These are phyloP conservation scores for Drosophila limbata DNA, from an alignment of 2,888 invertebrate species.

Conservation along the genomic window DNA sequence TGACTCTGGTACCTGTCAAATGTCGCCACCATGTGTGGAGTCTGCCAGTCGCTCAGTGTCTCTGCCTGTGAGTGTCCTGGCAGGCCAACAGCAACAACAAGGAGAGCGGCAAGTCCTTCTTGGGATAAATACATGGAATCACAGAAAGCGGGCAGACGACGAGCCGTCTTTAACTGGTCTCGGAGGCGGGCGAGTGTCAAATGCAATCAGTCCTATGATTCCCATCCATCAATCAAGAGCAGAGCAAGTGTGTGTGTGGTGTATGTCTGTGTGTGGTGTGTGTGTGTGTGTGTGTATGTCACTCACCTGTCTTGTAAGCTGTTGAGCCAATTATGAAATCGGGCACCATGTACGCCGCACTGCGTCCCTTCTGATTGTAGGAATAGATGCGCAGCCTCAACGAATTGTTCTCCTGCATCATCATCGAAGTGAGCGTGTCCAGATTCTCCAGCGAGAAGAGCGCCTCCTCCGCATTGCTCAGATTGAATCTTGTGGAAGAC, in stretches of 20 bases:
- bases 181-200: constrained; percentile 45
- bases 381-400: constrained; percentile 92
- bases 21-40: constrained; percentile 49
- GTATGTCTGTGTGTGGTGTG: constrained; percentile 4
- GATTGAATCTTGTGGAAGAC: constrained; percentile 81
- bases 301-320: constrained; percentile 89
- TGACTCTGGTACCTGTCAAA: constrained; percentile 68
- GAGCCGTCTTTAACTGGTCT: constrained; percentile 24
- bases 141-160: constrained; percentile 29
- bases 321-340: constrained; percentile 91
- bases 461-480: constrained; percentile 85
- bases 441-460: constrained; percentile 86
- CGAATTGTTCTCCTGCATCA: constrained; percentile 92
- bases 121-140: constrained; percentile 57
- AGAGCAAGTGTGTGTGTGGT: constrained; percentile 27
- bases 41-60: not conserved
- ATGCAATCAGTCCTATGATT: constrained; percentile 56
- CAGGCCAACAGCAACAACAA: constrained; percentile 11
- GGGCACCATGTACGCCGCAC: constrained; percentile 89
- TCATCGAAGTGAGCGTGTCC: constrained; percentile 91
- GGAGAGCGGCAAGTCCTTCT: constrained; percentile 20
- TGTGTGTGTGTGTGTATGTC: constrained; percentile 45
- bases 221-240: constrained; percentile 74
- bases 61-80: not conserved
- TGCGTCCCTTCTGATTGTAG: constrained; percentile 93